Evolutionary conservation across 1,140 invertebrate genomes (phyloP), one percentile per base, ranked within the genome.

Genomic region (Wasmannia auropunctata): DNA sequence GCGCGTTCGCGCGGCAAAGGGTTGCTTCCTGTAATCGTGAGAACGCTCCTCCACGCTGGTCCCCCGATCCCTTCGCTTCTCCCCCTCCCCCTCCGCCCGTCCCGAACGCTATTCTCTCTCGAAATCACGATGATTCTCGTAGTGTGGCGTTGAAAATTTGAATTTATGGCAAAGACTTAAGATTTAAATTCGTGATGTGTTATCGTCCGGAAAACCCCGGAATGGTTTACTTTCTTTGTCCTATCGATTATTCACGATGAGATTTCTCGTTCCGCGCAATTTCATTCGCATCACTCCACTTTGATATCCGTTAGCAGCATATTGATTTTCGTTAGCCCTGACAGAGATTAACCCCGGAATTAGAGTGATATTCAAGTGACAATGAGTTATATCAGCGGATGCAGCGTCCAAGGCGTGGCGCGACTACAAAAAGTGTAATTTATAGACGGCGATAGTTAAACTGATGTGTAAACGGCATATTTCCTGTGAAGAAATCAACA

Each of bases 11-110:
- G 89, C 89, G 87, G 88, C 89, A 90, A 90, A 90, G 89, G 89
- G 89, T 90, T 90, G 89, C 89, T 83, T 87, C 87, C 72, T 90
- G 89, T 87, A 90, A 90, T 90, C 89, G 89, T 90, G 89, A 90
- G 89, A 90, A 87, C 89, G 75, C 83, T 88, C 60, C 69, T 58
- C 67, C 51, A 49, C 60, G n/a, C 51, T 25, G 6, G 49, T 25
- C 22, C 11, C n/a, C 54, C 25, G 22, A 65, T 67, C 37, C 28
- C 34, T 2, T n/a, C n/a, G n/a, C n/a, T n/a, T n/a, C n/a, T n/a
- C n/a, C n/a, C 28, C n/a, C 22, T 31, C 28, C 49, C 40, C 11
- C 31, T 7, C 28, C n/a, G n/a, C n/a, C n/a, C n/a, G n/a, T n/a
- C n/a, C n/a, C n/a, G n/a, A 28, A 1, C 40, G 34, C 43, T 56